A percentile compares a stretch with the other conserved stretches of the same genome.
Evolutionary conservation across 1,140 invertebrate genomes (phyloP).

Genomic region (Achatina immaculata): DNA sequence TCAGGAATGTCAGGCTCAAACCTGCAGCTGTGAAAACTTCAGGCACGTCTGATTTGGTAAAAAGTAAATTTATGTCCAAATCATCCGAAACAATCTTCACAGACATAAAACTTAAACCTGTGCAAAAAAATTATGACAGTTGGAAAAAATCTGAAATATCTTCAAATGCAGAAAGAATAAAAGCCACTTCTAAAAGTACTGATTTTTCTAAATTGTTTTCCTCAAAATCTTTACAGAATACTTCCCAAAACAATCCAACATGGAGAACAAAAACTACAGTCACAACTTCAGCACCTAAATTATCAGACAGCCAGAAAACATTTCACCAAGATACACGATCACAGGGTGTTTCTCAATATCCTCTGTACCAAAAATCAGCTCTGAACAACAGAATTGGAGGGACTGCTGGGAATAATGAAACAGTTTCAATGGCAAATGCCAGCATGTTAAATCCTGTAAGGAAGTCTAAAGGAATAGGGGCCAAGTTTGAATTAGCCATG

Average conservation of each 20-base stretch:
- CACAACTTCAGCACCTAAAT: not conserved
- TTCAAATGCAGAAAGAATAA: slow-evolving; percentile 13
- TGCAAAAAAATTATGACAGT: not conserved
- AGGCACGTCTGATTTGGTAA: not conserved
- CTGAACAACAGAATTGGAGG: not conserved
- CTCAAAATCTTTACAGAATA: not conserved
- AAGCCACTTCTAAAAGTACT: slow-evolving; percentile 3
- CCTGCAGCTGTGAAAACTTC: not conserved
- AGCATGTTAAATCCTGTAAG: not conserved
- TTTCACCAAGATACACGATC: not conserved
- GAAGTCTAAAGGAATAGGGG: slow-evolving; percentile 6
- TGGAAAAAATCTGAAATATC: not conserved
- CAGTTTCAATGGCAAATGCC: not conserved
- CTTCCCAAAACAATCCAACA: not conserved
- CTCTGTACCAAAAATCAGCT: not conserved
- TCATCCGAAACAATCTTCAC: not conserved
- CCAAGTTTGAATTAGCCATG: not conserved
- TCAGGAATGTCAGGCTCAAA: not conserved
- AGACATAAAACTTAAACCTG: slow-evolving; percentile 3
- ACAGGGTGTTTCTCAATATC: not conserved
- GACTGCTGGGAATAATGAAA: not conserved
- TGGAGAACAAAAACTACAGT: not conserved
- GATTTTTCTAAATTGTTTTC: slow-evolving; percentile 3
- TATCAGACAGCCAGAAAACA: not conserved
- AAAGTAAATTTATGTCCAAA: slow-evolving; percentile 5